phyloP scores from a whole-genome alignment of 2,888 invertebrate species.

The Sceliomorpha sp. region DNA sequence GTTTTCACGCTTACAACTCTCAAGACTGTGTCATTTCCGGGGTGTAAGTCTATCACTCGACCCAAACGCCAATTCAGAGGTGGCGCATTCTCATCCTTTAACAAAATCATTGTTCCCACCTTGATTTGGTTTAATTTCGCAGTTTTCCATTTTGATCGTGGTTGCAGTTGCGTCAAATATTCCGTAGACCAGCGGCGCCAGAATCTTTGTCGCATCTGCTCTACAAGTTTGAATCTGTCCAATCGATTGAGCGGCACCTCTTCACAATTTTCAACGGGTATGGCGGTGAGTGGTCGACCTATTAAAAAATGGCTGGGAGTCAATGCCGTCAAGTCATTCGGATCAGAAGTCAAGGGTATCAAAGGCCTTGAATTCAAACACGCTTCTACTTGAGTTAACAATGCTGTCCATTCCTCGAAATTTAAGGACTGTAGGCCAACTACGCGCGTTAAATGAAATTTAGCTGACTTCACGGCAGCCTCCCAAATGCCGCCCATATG shows the following conservation, averaged over 20 bases:
- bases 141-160: no score
- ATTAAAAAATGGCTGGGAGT: constrained; percentile 9
- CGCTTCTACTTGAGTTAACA: constrained; percentile 7
- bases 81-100: constrained; percentile 3
- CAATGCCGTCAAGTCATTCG: constrained; percentile 1
- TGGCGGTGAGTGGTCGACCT: constrained; percentile 5
- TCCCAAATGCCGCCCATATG: no score
- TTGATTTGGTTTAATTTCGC: not conserved
- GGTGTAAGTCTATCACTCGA: not conserved
- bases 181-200: constrained; percentile 16
- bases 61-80: constrained; percentile 11
- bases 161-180: no score
- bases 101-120: not conserved
- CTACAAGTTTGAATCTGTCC: constrained; percentile 5
- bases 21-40: not conserved
- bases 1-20: constrained; percentile 1
- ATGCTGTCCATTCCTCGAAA: not conserved
- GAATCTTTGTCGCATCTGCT: constrained; percentile 9
- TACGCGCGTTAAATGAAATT: constrained; percentile 5
- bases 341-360: constrained; percentile 5
- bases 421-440: not conserved
- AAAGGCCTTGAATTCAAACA: constrained; percentile 6
- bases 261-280: constrained; percentile 5
- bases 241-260: constrained; percentile 3
- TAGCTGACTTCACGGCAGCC: no score